Percentiles rank a stretch among this genome's conserved stretches.
Conservation (phyloP, 2,888 invertebrate genomes). For the Microctonus brassicae region DNA sequence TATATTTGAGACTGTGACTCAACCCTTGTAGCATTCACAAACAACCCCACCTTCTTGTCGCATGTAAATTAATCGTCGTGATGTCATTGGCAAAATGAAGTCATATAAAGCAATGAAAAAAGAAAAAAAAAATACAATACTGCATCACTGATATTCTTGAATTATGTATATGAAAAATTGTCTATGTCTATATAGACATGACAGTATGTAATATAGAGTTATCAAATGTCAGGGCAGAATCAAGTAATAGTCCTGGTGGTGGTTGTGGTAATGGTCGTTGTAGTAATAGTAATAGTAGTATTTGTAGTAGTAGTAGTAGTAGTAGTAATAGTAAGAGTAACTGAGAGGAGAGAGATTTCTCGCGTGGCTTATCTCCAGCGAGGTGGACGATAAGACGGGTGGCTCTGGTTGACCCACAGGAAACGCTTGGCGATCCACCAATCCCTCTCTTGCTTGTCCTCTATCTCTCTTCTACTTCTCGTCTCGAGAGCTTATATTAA, state of each 20-base stretch:
- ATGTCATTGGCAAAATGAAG: background rate
- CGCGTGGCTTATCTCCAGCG: slow-evolving; percentile 30
- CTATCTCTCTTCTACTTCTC: background rate
- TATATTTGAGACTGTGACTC: background rate
- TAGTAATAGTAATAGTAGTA: too few relatives aligned
- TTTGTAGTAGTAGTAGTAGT: background rate
- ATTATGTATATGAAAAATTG: background rate
- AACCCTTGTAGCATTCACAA: background rate
- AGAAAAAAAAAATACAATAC: background rate
- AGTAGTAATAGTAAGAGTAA: background rate
- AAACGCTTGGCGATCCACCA: slow-evolving; percentile 21
- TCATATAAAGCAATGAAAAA: background rate
- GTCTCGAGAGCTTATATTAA: slow-evolving; percentile 7
- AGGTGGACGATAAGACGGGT: slow-evolving; percentile 25
- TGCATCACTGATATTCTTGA: background rate
- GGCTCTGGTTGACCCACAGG: slow-evolving; percentile 18
- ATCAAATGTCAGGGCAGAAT: slow-evolving; percentile 3
- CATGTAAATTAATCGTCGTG: background rate
- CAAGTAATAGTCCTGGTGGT: background rate
- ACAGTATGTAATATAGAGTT: too few relatives aligned
- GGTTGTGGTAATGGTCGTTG: too few relatives aligned
- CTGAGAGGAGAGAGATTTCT: slow-evolving; percentile 15
- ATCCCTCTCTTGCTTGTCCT: background rate
- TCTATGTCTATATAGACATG: too few relatives aligned
- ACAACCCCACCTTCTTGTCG: background rate